Base-by-base conservation (phyloP, 2,888 invertebrate species). In the Silvanus unidentatus region DNA sequence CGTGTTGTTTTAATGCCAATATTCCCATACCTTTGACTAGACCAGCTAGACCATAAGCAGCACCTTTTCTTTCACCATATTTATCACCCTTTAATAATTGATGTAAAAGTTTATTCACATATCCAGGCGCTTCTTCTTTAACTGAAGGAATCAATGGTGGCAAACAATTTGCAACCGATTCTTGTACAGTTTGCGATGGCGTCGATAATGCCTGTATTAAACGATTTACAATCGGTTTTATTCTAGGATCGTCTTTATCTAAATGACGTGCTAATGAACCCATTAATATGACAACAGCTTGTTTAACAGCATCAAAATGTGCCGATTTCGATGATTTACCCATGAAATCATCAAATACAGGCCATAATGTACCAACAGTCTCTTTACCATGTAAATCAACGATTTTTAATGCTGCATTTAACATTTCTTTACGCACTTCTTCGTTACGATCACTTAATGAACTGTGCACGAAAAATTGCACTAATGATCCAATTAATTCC, bases 11-110 rank as follows among this genome's bases (percentile, higher is more conserved):
- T 43, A 98, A 75, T 0, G 94, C 90, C 28, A 97, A 75, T 54
- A 99, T 97, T 14, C 98, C 98, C 68, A 98, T 83, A 1, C 99
- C 99, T 71, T 98, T 97, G 43, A 99, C 92, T 43, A 90, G 79
- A 1, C 98, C 98, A 0, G 98, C 98, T 44, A 99, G 80, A 9
- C 98, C 97, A 67, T 97, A 97, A 0, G 98, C 97, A 1, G 99
- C 98, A 9, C 99, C 99, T 73, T 91, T 82, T 40, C 90, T 77
- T 64, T 92, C 90, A 1, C 95, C 96, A 67, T 95, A 97, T 62
- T 88, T 91, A 57, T 93, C 91, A 0, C 91, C 91, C 53, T 93
- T 92, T 14, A 95, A 79, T 36, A 97, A 75, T 47, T 91, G 86
- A 60, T 87, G 83, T 66, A 95, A 78, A 28, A 99, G 78, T 65